Evolutionary conservation across 2,113 vertebrate genomes (phyloP).

Genomic region (Pagrus major): DNA sequence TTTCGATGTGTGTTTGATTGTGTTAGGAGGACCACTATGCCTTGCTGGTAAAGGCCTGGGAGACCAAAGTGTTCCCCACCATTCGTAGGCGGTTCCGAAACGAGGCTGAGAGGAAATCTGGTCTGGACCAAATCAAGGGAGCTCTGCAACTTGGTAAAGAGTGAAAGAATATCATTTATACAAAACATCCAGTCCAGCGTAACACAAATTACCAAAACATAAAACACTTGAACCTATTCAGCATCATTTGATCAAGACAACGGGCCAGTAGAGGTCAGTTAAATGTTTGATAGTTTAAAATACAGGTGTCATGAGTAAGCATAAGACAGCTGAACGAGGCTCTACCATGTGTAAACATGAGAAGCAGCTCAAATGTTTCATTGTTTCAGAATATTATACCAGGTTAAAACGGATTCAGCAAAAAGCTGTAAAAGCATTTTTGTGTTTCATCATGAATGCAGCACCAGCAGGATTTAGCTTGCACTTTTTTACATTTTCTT

Average conservation of each 20-base stretch:
- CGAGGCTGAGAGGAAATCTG: slow-evolving; percentile 97
- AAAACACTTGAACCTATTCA: background rate
- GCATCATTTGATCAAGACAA: background rate
- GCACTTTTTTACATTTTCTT: background rate
- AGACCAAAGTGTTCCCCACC: slow-evolving; percentile 98
- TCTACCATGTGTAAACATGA: background rate
- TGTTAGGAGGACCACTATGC: slow-evolving; percentile 97
- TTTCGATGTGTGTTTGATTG: slow-evolving; percentile 22
- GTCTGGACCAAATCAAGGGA: slow-evolving; percentile 98
- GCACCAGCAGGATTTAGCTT: background rate
- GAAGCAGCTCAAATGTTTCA: background rate
- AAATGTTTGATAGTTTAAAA: background rate
- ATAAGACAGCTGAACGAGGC: background rate
- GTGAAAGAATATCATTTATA: background rate
- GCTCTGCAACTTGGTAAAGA: slow-evolving; percentile 93
- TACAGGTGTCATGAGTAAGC: background rate
- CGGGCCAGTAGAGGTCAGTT: background rate
- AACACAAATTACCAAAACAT: background rate
- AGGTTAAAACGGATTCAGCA: no score
- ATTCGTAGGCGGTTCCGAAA: slow-evolving; percentile 98
- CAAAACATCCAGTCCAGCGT: background rate
- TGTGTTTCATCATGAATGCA: background rate
- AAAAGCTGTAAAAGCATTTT: background rate
- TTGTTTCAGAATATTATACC: no score
- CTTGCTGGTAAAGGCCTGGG: slow-evolving; percentile 98